phyloP scores from a whole-genome alignment of 2,797 vertebrate species.

The Silurus aristotelis region DNA sequence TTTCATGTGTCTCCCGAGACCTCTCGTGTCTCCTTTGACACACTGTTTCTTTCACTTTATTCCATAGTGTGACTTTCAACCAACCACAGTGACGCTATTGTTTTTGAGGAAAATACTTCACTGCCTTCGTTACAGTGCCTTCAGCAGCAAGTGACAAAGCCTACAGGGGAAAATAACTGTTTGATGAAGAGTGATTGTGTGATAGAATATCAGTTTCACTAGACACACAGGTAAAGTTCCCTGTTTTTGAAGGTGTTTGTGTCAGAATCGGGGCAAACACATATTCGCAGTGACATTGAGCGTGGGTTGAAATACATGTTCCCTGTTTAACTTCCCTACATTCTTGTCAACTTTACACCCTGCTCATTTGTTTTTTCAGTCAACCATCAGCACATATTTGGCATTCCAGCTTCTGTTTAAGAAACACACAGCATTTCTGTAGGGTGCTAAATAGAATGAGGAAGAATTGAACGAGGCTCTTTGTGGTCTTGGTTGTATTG shows the following conservation, averaged over 20 bases:
- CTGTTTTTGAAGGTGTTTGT: not conserved
- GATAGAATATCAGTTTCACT: not conserved
- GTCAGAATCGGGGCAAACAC: constrained; percentile 4
- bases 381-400: constrained; percentile 33
- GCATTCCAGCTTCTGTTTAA: constrained; percentile 20
- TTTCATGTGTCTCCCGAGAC: constrained; percentile 38
- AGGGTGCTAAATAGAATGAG: constrained; percentile 13
- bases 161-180: not conserved
- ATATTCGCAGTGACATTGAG: not conserved
- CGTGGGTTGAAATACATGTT: not conserved
- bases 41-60: constrained; percentile 27
- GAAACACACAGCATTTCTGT: constrained; percentile 1
- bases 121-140: not conserved
- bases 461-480: constrained; percentile 1
- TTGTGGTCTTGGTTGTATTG: constrained; percentile 23
- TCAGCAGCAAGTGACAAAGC: not conserved
- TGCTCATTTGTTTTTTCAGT: constrained; percentile 30
- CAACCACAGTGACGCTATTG: constrained; percentile 20
- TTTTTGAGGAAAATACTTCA: constrained; percentile 22
- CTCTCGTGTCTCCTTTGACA: constrained; percentile 37
- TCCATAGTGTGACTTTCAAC: constrained; percentile 25
- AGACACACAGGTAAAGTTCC: not conserved
- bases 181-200: constrained; percentile 1
- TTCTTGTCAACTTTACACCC: constrained; percentile 34
- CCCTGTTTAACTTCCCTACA: constrained; percentile 27